phyloP scores from a whole-genome alignment of 2,888 invertebrate genomes.

The Dorcus parallelipipedus region DNA sequence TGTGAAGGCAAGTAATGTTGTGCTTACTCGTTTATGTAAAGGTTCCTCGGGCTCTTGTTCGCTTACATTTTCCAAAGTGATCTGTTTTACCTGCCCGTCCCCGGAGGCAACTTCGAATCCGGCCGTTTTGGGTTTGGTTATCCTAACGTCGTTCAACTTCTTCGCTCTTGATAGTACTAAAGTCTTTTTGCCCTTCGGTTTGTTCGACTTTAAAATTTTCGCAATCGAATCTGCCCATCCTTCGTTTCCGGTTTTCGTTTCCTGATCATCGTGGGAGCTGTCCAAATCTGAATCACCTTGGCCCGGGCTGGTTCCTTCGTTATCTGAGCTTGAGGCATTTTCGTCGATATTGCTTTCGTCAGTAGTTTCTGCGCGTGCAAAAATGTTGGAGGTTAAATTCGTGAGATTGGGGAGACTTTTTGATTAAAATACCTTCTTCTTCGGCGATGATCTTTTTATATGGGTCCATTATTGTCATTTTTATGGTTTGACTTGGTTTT shows the following conservation, averaged over 20 bases:
- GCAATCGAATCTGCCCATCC: constrained; percentile 82
- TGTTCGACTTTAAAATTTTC: constrained; percentile 72
- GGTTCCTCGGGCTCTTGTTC: background rate
- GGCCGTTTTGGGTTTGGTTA: constrained; percentile 49
- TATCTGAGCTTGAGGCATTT: background rate
- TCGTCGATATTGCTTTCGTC: background rate
- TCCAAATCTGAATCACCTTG: background rate
- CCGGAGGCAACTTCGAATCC: constrained; percentile 64
- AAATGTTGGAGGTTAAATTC: no score
- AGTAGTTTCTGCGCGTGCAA: no score
- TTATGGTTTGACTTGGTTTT: no score
- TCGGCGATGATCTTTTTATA: no score
- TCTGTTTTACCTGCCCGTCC: constrained; percentile 49
- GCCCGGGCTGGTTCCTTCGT: background rate
- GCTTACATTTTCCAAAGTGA: constrained; percentile 37
- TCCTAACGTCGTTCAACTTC: constrained; percentile 58
- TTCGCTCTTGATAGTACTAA: constrained; percentile 78
- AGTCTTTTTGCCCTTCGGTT: constrained; percentile 71
- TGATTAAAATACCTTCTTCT: no score
- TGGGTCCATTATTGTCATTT: no score
- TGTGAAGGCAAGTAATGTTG: no score
- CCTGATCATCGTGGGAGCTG: background rate
- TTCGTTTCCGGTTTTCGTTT: constrained; percentile 48
- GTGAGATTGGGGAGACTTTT: no score
- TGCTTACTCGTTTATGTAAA: background rate